Percentiles rank a stretch among this genome's conserved stretches.
Conservation (phyloP, 1,140 invertebrate genomes). For the Trachelipus rathkii region DNA sequence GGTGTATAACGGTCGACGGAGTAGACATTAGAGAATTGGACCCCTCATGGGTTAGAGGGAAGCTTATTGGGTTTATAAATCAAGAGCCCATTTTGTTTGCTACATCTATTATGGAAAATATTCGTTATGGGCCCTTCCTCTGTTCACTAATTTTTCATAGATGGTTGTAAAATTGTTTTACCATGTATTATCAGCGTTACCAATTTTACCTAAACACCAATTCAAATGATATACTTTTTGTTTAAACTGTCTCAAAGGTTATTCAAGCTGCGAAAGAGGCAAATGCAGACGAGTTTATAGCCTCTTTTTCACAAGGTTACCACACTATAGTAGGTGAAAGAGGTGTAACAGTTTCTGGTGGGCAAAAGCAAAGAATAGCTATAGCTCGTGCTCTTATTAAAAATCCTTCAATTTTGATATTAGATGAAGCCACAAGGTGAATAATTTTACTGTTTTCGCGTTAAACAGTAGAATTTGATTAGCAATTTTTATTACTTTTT, state of each 20-base stretch:
- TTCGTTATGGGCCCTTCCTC: slow-evolving; percentile 83
- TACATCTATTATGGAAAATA: slow-evolving; percentile 87
- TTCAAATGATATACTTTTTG: no score
- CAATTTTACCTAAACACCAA: no score
- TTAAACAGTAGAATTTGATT: no score
- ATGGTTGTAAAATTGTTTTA: slow-evolving; percentile 55
- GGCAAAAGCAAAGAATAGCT: slow-evolving; percentile 85
- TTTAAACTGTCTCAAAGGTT: slow-evolving; percentile 53
- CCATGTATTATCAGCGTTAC: no score
- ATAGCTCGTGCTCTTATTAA: slow-evolving; percentile 84
- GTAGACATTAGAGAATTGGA: slow-evolving; percentile 69
- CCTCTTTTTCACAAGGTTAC: slow-evolving; percentile 76
- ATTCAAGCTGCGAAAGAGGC: slow-evolving; percentile 74
- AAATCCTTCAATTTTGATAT: slow-evolving; percentile 69
- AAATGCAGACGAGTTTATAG: slow-evolving; percentile 87
- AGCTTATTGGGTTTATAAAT: slow-evolving; percentile 80
- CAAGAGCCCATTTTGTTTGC: slow-evolving; percentile 92
- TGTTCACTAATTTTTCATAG: slow-evolving; percentile 57
- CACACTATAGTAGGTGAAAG: slow-evolving; percentile 82
- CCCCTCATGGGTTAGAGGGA: slow-evolving; percentile 77
- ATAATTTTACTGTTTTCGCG: not conserved
- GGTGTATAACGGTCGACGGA: slow-evolving; percentile 77
- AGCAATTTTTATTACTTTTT: no score
- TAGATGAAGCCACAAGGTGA: slow-evolving; percentile 45
- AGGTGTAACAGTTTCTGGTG: slow-evolving; percentile 81